Evolutionary conservation across 2,888 invertebrate genomes (phyloP), one percentile per base, ranked within the genome.

Genomic region (Tinea semifulvella): DNA sequence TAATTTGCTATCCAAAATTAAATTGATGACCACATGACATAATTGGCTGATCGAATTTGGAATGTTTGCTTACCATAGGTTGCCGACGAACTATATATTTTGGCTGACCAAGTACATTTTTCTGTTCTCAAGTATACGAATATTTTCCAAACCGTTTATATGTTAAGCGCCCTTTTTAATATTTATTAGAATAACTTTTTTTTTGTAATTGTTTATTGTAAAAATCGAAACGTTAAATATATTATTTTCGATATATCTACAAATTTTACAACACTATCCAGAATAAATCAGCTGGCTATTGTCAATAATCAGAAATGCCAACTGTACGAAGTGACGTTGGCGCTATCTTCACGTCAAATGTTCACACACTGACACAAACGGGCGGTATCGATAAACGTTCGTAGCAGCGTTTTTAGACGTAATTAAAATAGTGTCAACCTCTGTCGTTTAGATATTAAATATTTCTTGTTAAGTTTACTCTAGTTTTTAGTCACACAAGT

Each of bases 341-440:
- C 58, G 50, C 63, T 65, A 69, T 53, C 53, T 72, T 77, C 76
- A 67, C 58, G 60, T 62, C 65, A 67, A 61, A 65, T 56, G 63
- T 68, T 68, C 68, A 67, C 66, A 68, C 60, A 61, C 59, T 67
- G 43, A 68, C 68, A 69, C 8, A 31, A 63, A 69, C 70, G 13
- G 27, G 73, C 74, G 74, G 77, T 77, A 77, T 75, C 75, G 77
- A 71, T 71, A 75, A 75, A 73, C 75, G 77, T 76, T 76, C 77
- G 75, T 69, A 70, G 69, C 11, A 72, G 73, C 74, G 75, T 75
- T 36, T 31, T 71, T 70, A 74, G 76, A 73, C 77, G 76, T 76
- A 71, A 71, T 59, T 68, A 60, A 63, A 61, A 65, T 68, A 68
- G 75, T 77, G 77, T 71, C 74, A 72, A 36, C 65, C 73, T 71